These are phyloP conservation scores for Ceratotherium simum DNA, from an alignment of 2,113 vertebrate species.

Conservation along the genomic window DNA sequence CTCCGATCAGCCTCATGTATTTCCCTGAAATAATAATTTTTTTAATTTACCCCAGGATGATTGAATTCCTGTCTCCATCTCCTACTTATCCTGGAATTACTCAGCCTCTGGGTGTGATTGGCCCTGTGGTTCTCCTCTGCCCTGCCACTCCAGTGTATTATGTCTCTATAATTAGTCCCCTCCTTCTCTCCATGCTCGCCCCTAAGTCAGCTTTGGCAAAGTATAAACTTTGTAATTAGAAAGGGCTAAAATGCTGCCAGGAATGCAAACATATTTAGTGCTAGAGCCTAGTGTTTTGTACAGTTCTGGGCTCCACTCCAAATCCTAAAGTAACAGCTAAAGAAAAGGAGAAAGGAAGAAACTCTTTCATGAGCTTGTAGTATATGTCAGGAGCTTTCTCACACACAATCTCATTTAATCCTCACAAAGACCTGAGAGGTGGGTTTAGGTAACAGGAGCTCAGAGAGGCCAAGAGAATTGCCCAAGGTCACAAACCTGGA, in stretches of 20 bases:
- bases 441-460: background rate
- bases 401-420: background rate
- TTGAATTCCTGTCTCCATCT: background rate
- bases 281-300: constrained; percentile 1
- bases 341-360: background rate
- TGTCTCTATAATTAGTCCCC: background rate
- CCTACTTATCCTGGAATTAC: background rate
- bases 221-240: constrained; percentile 64
- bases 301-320: constrained; percentile 54
- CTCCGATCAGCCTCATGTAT: background rate
- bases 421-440: background rate
- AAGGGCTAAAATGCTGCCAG: constrained; percentile 34
- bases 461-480: background rate
- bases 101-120: background rate
- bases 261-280: constrained; percentile 57
- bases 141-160: background rate
- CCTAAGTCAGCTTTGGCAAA: constrained; percentile 54
- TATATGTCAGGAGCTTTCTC: background rate
- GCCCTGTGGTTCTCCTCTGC: background rate
- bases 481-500: background rate
- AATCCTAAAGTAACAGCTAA: background rate
- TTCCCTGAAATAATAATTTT: background rate
- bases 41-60: background rate
- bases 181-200: background rate
- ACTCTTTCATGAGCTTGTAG: background rate